These are phyloP conservation scores for Agonopterix arenella DNA, from an alignment of 2,888 invertebrate genomes.

Conservation along the genomic window DNA sequence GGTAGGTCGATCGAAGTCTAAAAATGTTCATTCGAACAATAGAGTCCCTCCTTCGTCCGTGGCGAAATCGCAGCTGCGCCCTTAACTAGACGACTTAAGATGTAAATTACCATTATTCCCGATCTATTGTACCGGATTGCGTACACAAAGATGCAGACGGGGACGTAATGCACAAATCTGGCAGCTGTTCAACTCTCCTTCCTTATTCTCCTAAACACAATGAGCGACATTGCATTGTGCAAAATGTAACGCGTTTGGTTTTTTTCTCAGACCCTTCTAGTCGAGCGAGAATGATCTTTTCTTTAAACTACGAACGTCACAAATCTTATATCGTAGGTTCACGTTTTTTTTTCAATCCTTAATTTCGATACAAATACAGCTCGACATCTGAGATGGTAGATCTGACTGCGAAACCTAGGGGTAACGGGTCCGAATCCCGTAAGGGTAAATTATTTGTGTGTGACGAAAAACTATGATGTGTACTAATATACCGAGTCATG, in stretches of 20 bases:
- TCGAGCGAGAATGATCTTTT: constrained; percentile 21
- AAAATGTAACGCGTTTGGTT: constrained; percentile 62
- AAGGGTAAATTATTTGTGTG: too few relatives aligned
- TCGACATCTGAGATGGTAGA: too few relatives aligned
- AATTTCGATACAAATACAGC: too few relatives aligned
- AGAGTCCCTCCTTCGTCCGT: constrained; percentile 32
- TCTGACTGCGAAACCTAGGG: too few relatives aligned
- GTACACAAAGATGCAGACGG: constrained; percentile 71
- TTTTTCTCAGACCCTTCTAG: constrained; percentile 37
- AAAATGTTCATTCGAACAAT: constrained; percentile 35
- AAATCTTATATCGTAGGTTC: not conserved
- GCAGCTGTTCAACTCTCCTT: constrained; percentile 67
- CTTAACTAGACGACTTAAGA: constrained; percentile 70
- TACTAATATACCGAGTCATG: too few relatives aligned
- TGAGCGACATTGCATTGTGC: constrained; percentile 55
- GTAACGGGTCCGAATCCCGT: too few relatives aligned
- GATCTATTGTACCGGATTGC: constrained; percentile 51
- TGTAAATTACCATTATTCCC: constrained; percentile 74
- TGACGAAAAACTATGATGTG: too few relatives aligned
- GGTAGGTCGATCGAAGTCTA: constrained; percentile 37
- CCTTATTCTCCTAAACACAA: constrained; percentile 62
- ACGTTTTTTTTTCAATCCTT: too few relatives aligned
- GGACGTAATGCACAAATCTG: constrained; percentile 68
- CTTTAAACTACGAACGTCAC: constrained; percentile 4
- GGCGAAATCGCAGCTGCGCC: constrained; percentile 68